A percentile compares a stretch with the other conserved stretches of the same genome.
Conservation (phyloP, 2,888 invertebrate species). For the Osedax frankpressi region DNA sequence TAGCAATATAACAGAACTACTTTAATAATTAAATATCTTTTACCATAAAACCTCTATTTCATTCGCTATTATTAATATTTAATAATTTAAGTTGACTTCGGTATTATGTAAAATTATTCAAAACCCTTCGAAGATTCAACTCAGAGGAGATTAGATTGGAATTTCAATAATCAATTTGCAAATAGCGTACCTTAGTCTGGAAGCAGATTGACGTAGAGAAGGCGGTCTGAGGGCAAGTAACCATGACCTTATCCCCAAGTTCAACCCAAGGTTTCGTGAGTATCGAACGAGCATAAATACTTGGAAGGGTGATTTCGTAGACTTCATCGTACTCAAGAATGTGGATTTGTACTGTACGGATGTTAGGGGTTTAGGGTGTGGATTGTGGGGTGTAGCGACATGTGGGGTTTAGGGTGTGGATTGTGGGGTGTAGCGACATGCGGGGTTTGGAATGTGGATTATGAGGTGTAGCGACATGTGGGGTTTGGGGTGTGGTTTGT, state of each 20-base stretch:
- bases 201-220: slow-evolving; percentile 46
- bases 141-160: too few relatives aligned
- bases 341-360: slow-evolving; percentile 35
- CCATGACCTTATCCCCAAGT: slow-evolving; percentile 47
- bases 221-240: slow-evolving; percentile 46
- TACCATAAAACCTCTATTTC: too few relatives aligned
- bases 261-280: slow-evolving; percentile 50
- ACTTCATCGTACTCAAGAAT: slow-evolving; percentile 43
- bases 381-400: not conserved
- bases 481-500: too few relatives aligned
- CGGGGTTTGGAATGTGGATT: too few relatives aligned
- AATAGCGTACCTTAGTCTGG: slow-evolving; percentile 48
- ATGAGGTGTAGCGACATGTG: too few relatives aligned
- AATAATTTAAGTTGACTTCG: too few relatives aligned
- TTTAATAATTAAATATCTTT: too few relatives aligned
- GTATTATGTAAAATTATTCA: too few relatives aligned
- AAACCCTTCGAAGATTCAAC: too few relatives aligned
- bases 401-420: not conserved
- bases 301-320: slow-evolving; percentile 48
- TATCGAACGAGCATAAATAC: slow-evolving; percentile 50
- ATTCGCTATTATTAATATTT: too few relatives aligned
- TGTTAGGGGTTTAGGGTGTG: not conserved
- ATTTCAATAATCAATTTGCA: too few relatives aligned
- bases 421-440: not conserved
- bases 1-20: too few relatives aligned